Evolutionary conservation across 2,888 invertebrate species (phyloP).

Genomic region (Temnothorax unifasciatus): DNA sequence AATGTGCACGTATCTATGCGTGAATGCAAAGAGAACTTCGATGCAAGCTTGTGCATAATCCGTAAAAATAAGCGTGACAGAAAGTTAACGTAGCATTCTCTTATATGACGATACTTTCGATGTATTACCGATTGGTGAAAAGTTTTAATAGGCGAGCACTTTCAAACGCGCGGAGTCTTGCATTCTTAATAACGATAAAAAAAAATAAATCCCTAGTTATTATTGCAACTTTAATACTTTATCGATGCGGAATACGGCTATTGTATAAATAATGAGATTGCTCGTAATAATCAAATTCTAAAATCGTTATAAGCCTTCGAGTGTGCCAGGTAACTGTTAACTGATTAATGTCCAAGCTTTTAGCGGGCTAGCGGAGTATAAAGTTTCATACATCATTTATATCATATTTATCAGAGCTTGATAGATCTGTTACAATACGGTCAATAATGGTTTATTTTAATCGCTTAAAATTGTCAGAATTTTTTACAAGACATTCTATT

Average conservation of each 20-base stretch:
- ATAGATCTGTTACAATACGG: neutral
- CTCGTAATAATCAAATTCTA: slow-evolving; percentile 24
- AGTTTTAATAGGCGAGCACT: slow-evolving; percentile 48
- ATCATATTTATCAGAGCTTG: neutral
- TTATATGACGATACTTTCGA: slow-evolving; percentile 23
- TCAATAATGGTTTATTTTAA: slow-evolving; percentile 16
- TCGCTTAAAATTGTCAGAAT: neutral
- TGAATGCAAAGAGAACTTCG: slow-evolving; percentile 26
- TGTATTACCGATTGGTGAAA: slow-evolving; percentile 29
- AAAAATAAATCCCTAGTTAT: slow-evolving; percentile 34
- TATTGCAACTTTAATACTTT: slow-evolving; percentile 35
- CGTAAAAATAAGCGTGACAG: slow-evolving; percentile 27
- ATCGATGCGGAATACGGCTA: neutral
- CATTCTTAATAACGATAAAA: slow-evolving; percentile 30
- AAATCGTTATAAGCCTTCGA: neutral
- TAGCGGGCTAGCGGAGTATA: neutral
- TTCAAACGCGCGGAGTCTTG: slow-evolving; percentile 14
- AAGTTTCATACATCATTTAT: slow-evolving; percentile 18
- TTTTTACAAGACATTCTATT: neutral
- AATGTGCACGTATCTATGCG: neutral
- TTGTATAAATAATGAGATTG: slow-evolving; percentile 37
- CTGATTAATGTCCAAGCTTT: slow-evolving; percentile 23
- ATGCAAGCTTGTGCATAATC: slow-evolving; percentile 3
- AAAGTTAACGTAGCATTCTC: slow-evolving; percentile 32
- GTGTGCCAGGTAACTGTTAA: neutral